Conservation (phyloP, 2,888 invertebrate genomes). For the Tryphoninae sp. region DNA sequence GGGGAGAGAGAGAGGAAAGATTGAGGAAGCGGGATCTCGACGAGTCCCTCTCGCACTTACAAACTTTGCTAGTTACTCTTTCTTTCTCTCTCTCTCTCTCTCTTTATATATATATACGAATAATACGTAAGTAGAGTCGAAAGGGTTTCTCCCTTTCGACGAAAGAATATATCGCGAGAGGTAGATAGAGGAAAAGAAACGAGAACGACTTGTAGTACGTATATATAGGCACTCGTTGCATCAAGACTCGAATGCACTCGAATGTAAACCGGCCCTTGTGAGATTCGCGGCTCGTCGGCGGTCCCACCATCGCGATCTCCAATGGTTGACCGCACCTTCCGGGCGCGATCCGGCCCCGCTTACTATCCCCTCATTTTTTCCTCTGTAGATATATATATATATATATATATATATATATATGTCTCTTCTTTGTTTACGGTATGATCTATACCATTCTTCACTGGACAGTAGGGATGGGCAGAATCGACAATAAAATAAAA, state of each 20-base stretch:
- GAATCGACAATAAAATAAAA: background rate
- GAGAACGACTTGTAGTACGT: constrained; percentile 35
- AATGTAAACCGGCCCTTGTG: constrained; percentile 81
- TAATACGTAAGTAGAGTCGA: constrained; percentile 47
- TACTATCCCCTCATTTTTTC: constrained; percentile 24
- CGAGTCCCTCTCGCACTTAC: constrained; percentile 8
- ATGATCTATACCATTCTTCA: constrained; percentile 15
- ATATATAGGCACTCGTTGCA: constrained; percentile 15
- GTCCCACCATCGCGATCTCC: constrained; percentile 78
- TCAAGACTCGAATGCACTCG: constrained; percentile 71
- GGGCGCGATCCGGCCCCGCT: constrained; percentile 73
- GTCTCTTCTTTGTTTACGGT: constrained; percentile 13
- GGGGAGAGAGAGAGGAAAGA: constrained; percentile 69
- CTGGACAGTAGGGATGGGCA: background rate
- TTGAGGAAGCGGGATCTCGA: constrained; percentile 44
- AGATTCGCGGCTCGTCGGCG: constrained; percentile 79
- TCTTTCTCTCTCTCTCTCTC: background rate
- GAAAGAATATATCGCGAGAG: constrained; percentile 19
- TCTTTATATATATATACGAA: background rate
- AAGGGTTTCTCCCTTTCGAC: constrained; percentile 20
- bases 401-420: background rate
- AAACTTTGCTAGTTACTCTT: constrained; percentile 4
- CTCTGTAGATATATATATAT: background rate
- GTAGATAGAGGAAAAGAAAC: constrained; percentile 52
- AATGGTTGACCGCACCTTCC: constrained; percentile 80